Conservation (phyloP, 2,888 invertebrate genomes). For the Arrhopalites spinosus region DNA sequence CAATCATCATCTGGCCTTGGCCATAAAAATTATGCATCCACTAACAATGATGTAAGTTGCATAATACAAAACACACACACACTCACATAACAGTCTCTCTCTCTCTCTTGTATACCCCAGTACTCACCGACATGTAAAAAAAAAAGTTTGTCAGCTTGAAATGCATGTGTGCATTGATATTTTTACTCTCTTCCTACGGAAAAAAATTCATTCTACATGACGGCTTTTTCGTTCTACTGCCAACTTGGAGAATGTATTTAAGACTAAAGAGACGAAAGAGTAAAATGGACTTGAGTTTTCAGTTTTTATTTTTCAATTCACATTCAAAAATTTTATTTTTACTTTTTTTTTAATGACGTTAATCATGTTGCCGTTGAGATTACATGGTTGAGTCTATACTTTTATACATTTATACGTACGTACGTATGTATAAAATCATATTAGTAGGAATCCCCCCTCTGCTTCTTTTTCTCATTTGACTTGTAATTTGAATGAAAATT, state of each 20-base stretch:
- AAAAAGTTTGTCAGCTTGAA: constrained; percentile 1
- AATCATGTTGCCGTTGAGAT: not conserved
- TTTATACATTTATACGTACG: no score
- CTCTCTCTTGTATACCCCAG: no score
- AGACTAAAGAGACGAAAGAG: no score
- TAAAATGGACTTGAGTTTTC: not conserved
- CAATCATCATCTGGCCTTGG: constrained; percentile 41
- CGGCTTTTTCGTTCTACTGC: constrained; percentile 16
- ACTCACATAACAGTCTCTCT: no score
- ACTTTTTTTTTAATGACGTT: constrained; percentile 19
- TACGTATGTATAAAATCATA: not conserved
- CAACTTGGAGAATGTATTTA: constrained; percentile 17
- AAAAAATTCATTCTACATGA: constrained; percentile 23
- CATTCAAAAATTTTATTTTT: constrained; percentile 12
- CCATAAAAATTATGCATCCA: constrained; percentile 42
- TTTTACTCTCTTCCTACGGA: constrained; percentile 25
- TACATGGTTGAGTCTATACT: not conserved
- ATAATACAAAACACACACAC: constrained; percentile 11
- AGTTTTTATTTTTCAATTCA: constrained; percentile 6
- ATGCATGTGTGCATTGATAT: constrained; percentile 32
- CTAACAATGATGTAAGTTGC: constrained; percentile 50
- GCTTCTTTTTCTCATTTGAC: not conserved
- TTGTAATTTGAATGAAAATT: not conserved
- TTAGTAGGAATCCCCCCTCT: not conserved
- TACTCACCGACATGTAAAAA: not conserved